Evolutionary conservation across 1,140 invertebrate genomes (phyloP), one percentile per base, ranked within the genome.

Genomic region (Polypedilum pembai): DNA sequence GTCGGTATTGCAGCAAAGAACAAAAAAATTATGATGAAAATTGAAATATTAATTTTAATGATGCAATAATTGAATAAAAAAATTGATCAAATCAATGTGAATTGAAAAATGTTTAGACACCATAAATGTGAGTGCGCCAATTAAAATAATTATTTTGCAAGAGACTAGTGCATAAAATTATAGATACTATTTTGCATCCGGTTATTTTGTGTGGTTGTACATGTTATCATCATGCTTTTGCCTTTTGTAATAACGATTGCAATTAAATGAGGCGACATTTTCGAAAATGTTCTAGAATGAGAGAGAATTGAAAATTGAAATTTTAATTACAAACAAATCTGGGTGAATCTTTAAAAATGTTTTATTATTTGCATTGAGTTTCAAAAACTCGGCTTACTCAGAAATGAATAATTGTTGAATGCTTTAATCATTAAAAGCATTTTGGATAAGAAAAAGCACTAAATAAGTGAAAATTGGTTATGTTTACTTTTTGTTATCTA

Each of bases 271-370:
- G 41, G 15, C 15, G 8, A 8, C 15, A 45, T 15, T 15, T 15
- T 45, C 8, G 41, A n/a, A n/a, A 56, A 12, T 10, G 12, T 56
- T n/a, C n/a, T n/a, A 4, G 41, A n/a, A 56, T 56, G 12, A n/a
- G 45, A 33, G 12, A 56, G n/a, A 56, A 56, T 56, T 56, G 45
- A 56, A 56, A 56, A 56, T 56, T 56, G 45, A 56, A 56, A 56
- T 56, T 56, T 56, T 56, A 56, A 56, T 56, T 56, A 56, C 45
- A 56, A 56, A n/a, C 24, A 33, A 33, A 33, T n/a, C n/a, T n/a
- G n/a, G n/a, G n/a, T n/a, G n/a, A n/a, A n/a, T n/a, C n/a, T n/a
- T n/a, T n/a, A n/a, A n/a, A n/a, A n/a, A n/a, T n/a, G n/a, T n/a
- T n/a, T n/a, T n/a, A n/a, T n/a, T n/a, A n/a, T n/a, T n/a, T n/a